A percentile compares a stretch with the other conserved stretches of the same genome.
These are phyloP conservation scores for Apotomis turbidana DNA, from an alignment of 2,888 invertebrate genomes.

Conservation along the genomic window DNA sequence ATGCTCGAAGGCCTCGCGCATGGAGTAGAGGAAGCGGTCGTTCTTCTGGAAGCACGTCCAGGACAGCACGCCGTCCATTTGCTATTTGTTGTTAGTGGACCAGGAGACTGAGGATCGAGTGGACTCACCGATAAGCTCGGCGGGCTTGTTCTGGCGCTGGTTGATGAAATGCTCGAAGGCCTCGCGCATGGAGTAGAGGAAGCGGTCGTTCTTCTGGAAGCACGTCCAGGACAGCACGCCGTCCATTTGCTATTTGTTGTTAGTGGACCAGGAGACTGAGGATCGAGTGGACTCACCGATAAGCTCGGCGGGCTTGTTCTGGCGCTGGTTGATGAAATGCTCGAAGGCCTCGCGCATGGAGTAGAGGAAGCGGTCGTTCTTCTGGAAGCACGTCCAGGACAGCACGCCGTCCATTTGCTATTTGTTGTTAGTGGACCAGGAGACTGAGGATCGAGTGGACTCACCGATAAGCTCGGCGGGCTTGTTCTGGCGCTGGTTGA, in stretches of 20 bases:
- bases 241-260: too few relatives aligned
- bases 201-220: slow-evolving; percentile 62
- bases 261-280: too few relatives aligned
- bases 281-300: slow-evolving; percentile 87
- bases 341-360: slow-evolving; percentile 99
- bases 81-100: too few relatives aligned
- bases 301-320: slow-evolving; percentile 99
- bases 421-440: too few relatives aligned
- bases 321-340: slow-evolving; percentile 98
- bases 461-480: slow-evolving; percentile 99
- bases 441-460: slow-evolving; percentile 32
- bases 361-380: slow-evolving; percentile 88
- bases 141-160: slow-evolving; percentile 98
- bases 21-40: slow-evolving; percentile 91
- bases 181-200: slow-evolving; percentile 96
- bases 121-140: slow-evolving; percentile 95
- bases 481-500: slow-evolving; percentile 99
- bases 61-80: too few relatives aligned
- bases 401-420: too few relatives aligned
- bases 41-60: neutral
- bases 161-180: slow-evolving; percentile 99
- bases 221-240: too few relatives aligned
- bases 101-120: too few relatives aligned
- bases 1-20: slow-evolving; percentile 98
- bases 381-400: too few relatives aligned